Base-by-base conservation (phyloP, 1,140 invertebrate genomes). In the Archivesica marissinica region DNA sequence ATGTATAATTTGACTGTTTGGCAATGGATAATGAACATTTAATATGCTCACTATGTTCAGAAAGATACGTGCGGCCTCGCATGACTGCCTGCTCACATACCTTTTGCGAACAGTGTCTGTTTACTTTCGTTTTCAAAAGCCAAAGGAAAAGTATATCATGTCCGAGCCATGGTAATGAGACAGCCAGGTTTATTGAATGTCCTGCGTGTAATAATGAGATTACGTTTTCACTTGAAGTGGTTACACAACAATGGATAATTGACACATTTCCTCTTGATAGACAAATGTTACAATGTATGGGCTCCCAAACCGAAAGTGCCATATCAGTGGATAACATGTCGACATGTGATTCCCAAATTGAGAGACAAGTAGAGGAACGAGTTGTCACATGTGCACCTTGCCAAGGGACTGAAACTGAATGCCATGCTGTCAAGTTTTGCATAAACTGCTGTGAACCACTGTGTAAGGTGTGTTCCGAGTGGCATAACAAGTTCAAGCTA, bases 401-500 rank as follows among this genome's bases (percentile, higher is more conserved):
- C 54, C 25, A 59, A 59, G 54, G 33, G 33, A 28, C 23, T 28
- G 54, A 28, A 59, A 59, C 9, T 23, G 25, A 59, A 28, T 4
- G 33, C 15, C 25, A 7, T 4, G 54, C 54, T 59, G 25, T 28
- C 2, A 59, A 59, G n/a, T 59, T 28, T 59, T 59, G 54, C 15
- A 28, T 59, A 15, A 59, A 59, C 33, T 59, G 54, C 15, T 59
- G 54, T 15, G 54, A 59, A 15, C 23, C 54, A 4, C 54, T 59
- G 9, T 59, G 54, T 28, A 59, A 59, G 33, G 33, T 28, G 2
- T 59, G 54, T 59, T 59, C 2, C n/a, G 54, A 59, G 13, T 59
- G 54, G 54, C 54, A 59, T n/a, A 59, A 59, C 6, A 59, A 59
- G 33, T 59, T 59, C 54, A 59, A 59, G 25, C 54, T 59, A 6